Base-by-base conservation (phyloP, 1,140 invertebrate genomes). In the Chelonus insularis region DNA sequence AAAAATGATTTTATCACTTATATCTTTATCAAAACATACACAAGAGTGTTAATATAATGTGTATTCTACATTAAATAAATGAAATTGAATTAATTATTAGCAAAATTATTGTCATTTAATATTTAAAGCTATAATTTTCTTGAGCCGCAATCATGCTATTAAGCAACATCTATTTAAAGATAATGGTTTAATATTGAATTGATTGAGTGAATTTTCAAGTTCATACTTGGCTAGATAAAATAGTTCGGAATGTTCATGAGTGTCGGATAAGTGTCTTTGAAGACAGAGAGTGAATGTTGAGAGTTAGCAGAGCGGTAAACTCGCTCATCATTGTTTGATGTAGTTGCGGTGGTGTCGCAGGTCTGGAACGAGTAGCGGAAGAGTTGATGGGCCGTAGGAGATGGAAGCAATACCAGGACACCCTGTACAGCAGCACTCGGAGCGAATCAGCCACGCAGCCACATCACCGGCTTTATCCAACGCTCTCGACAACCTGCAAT, bases 311-410 rank as follows among this genome's bases (percentile, higher is more conserved):
- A 18, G 50, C 66, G 47, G 51, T 57, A 34, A 51, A 43, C 51
- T 60, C 57, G 64, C 60, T 68, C 63, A 63, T 75, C 68, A 76
- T 72, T 69, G 70, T 78, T 76, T 79, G 71, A 79, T 67, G 72
- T 64, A 75, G 72, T 75, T 72, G 47, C 63, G 68, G 64, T 76
- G 60, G 60, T 80, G 68, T 86, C 85, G 50, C 79, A 96, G 94
- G 93, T 86, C 86, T 96, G 88, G 93, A 96, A 90, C 88, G 92
- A 84, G 90, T 96, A 84, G 93, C 93, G 84, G 92, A 95, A 86
- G 92, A 95, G 88, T 91, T 95, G 86, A 94, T 94, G 89, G 93
- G 92, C 86, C 88, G 90, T 86, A 90, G 91, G 88, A 92, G 89
- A 92, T 94, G 93, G 90, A 92, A 90, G 87, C 88, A 91, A 83